Evolutionary conservation across 2,888 invertebrate species (phyloP), one percentile per base, ranked within the genome.

Genomic region (Oxystoma pomonae): DNA sequence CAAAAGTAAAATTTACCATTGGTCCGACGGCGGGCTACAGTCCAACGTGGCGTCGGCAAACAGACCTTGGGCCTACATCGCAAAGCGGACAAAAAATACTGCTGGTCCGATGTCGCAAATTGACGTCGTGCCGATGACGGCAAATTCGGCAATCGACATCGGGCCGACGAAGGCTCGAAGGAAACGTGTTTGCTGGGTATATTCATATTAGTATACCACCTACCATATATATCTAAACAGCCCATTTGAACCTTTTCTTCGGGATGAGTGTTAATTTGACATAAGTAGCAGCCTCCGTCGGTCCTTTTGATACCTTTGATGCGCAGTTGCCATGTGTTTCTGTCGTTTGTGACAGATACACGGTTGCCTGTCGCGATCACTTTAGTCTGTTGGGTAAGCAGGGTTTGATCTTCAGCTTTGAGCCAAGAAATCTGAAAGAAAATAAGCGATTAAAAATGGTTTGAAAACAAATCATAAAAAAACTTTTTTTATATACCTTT

Each of bases 241-340:
- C 94, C 94, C 62, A 91, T 85, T 81, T 92, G 91, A 77, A 91
- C 92, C 81, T 90, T 93, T 91, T 94, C 92, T 60, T 88, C 86
- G 65, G 87, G 89, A 35, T 35, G 35, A 1, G 94, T 94, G 82
- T 94, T 94, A 75, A 94, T 92, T 84, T 94, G 94, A 76, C 94
- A 94, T 92, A 94, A 93, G 81, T 94, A 94, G 78, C 94, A 94
- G 66, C 92, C 94, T 57, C 90, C 86, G 80, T 94, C 94, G 52
- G 89, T 86, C 73, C 92, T 92, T 69, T 90, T 86, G 59, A 94
- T 83, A 66, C 92, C 92, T 64, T 90, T 84, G 75, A 94, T 92
- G 78, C 92, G 89, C 64, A 94, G 82, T 78, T 91, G 91, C 94
- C 94, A 94, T 67, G 92, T 93, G 73, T 88, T 86, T 61, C 91